Base-by-base conservation (phyloP, 2,888 invertebrate genomes). In the Tanytarsus gracilentus region DNA sequence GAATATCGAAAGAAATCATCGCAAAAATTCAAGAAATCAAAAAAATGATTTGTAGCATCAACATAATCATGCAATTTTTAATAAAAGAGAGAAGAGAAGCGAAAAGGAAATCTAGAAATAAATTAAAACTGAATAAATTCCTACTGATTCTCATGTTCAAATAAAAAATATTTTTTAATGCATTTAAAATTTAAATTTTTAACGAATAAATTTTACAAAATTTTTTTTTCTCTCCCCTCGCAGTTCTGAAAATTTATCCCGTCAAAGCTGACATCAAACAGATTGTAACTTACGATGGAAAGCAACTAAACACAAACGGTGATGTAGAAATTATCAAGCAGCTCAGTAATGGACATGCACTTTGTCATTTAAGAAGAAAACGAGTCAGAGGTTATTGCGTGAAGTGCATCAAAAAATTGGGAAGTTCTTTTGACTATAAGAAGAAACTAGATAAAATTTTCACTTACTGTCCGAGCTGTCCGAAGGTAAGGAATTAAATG, bases 331-430 rank as follows among this genome's bases (percentile, higher is more conserved):
- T 60, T 8, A 3, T 60, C 4, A 60, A 60, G 29, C 60, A 60
- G 11, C 23, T 60, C 8, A 55, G 36, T 7, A 59, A 52, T 44
- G 66, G 67, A 29, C 74, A 74, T 52, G 67, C 68, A 4, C 67
- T 74, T 50, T 68, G 70, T 5, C 62, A 65, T 14, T 68, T 74
- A 2, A 68, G 68, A 9, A 66, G 69, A 27, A 69, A 70, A 11
- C 68, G 74, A 1, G 60, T 72, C 29, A 68, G 67, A 53, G 74
- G 74, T 2, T 65, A 67, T 53, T 74, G 74, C 63, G 73, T 74
- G 0, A 67, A 69, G 8, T 74, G 74, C 40, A 67, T 74, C 3
- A 71, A 69, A 60, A 62, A 59, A 2, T 50, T 40, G 8, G 62
- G 62, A 23, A 62, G 64, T 3, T 52, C 40, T 36, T 18, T 25